Percentiles rank a stretch among this genome's conserved stretches.
These are phyloP conservation scores for Lottia scabra DNA, from an alignment of 2,888 invertebrate genomes.

Conservation along the genomic window DNA sequence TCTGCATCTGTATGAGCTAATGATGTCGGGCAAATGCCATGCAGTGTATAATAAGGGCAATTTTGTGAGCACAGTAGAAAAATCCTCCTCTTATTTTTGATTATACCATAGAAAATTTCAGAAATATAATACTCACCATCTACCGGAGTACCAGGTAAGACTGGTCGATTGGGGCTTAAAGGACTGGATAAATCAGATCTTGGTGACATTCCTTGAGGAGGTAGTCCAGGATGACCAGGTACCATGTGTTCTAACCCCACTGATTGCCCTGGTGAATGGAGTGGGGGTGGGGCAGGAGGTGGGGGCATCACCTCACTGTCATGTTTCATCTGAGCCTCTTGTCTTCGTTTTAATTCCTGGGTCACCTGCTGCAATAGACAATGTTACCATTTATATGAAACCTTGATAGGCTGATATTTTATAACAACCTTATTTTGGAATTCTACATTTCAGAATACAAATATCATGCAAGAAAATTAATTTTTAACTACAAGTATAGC, in stretches of 20 bases:
- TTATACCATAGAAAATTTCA: too few relatives aligned
- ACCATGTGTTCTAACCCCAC: slow-evolving; percentile 17
- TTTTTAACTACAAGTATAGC: too few relatives aligned
- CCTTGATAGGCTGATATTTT: too few relatives aligned
- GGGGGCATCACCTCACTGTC: slow-evolving; percentile 44
- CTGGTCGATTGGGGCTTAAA: slow-evolving; percentile 1
- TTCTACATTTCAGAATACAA: too few relatives aligned
- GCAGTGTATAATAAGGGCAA: too few relatives aligned
- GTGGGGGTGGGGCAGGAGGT: slow-evolving; percentile 44
- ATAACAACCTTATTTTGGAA: too few relatives aligned
- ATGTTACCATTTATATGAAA: too few relatives aligned
- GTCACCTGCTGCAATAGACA: slow-evolving; percentile 34
- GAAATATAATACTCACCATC: background rate
- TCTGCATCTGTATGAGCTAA: too few relatives aligned
- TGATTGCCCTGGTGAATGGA: slow-evolving; percentile 25
- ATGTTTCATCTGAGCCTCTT: slow-evolving; percentile 36
- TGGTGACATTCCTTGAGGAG: background rate
- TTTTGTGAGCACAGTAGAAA: too few relatives aligned
- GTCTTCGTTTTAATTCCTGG: slow-evolving; percentile 36
- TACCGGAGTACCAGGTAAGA: background rate
- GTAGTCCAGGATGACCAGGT: slow-evolving; percentile 18
- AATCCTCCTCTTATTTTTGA: too few relatives aligned
- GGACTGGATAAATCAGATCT: background rate
- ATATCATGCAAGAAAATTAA: too few relatives aligned
- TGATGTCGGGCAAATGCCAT: too few relatives aligned